phyloP scores from a whole-genome alignment of 2,888 invertebrate species.

The Mimas tiliae region DNA sequence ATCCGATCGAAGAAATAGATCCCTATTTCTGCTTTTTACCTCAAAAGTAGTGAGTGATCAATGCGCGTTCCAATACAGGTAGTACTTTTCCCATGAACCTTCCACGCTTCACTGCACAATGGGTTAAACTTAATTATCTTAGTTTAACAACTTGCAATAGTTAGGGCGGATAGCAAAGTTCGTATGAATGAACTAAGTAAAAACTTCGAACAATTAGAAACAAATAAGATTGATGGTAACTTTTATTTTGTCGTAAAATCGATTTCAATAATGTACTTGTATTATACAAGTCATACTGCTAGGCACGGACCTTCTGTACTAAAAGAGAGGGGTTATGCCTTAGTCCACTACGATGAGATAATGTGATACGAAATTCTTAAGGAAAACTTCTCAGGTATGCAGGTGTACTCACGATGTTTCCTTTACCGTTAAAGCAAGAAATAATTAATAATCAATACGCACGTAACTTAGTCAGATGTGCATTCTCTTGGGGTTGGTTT shows the following conservation, averaged over 20 bases:
- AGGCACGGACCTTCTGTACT: too few species aligned
- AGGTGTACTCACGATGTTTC: too few species aligned
- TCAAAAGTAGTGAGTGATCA: not conserved
- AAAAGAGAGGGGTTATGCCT: too few species aligned
- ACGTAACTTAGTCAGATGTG: too few species aligned
- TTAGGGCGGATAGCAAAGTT: constrained; percentile 8
- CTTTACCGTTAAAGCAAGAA: too few species aligned
- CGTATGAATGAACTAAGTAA: not conserved
- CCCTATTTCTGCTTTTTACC: not conserved
- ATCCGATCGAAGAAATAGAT: too few species aligned
- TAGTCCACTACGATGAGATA: too few species aligned
- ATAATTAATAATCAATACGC: too few species aligned
- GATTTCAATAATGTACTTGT: not conserved
- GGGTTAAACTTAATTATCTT: constrained; percentile 16
- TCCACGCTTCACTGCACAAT: constrained; percentile 4
- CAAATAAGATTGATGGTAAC: not conserved
- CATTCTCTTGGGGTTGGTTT: too few species aligned
- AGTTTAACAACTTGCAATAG: constrained; percentile 3
- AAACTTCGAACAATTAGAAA: constrained; percentile 1
- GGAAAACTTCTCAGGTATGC: too few species aligned
- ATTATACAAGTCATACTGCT: too few species aligned
- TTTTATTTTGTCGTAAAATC: not conserved
- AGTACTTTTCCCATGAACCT: constrained; percentile 3
- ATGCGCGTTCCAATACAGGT: not conserved
- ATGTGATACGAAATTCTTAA: too few species aligned